Conservation (phyloP, 1,140 invertebrate genomes). For the Gyrodactylus salaris region DNA sequence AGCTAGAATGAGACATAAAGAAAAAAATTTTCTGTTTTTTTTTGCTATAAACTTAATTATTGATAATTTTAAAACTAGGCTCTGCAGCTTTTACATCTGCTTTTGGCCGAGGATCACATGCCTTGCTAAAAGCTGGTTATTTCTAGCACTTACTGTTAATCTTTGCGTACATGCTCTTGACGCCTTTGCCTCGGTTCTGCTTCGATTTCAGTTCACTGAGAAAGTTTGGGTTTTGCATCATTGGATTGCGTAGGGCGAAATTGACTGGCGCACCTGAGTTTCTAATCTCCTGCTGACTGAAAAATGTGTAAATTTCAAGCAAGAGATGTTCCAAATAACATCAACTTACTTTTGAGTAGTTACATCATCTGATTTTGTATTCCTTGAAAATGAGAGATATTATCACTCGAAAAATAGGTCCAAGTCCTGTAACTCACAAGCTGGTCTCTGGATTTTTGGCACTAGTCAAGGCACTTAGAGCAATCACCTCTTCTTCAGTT, state of each 20-base stretch:
- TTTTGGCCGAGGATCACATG: background rate
- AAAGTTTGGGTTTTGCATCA: background rate
- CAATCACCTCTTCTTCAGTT: background rate
- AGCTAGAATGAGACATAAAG: background rate
- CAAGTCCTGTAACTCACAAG: background rate
- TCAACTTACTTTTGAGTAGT: background rate
- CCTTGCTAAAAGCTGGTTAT: background rate
- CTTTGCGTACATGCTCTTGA: background rate
- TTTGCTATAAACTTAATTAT: background rate
- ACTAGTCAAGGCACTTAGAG: background rate
- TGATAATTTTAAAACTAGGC: background rate
- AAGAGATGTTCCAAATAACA: background rate
- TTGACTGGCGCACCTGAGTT: background rate
- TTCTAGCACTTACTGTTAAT: background rate
- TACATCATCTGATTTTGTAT: too few relatives aligned
- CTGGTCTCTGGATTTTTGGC: background rate
- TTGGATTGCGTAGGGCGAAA: background rate
- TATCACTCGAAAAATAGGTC: background rate
- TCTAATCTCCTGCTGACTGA: background rate
- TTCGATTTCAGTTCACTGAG: background rate
- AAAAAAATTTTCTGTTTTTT: background rate
- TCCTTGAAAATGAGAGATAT: background rate
- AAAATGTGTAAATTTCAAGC: background rate
- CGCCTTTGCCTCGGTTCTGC: background rate
- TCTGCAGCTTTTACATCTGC: background rate